Evolutionary conservation across 2,113 vertebrate species (phyloP), one percentile per base, ranked within the genome.

Genomic region (Peromyscus californicus): DNA sequence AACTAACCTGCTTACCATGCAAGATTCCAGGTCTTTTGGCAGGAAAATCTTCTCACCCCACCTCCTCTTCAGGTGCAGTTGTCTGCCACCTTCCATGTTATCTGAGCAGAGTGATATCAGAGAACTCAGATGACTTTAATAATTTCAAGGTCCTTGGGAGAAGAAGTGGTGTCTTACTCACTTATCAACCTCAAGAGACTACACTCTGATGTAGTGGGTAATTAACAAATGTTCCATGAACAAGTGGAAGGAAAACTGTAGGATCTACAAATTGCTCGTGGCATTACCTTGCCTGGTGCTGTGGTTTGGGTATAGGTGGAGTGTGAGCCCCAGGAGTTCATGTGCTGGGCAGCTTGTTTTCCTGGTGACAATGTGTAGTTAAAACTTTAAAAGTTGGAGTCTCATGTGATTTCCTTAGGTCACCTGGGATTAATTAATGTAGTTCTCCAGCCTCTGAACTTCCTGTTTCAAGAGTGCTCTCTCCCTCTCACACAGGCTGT

Each of bases 191-290:
- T 85, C 31, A 86, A 93, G 33, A 84, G 61, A 54, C 22, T 31
- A 33, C 1, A 36, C 9, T 45, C 59, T 63, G 42, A 75, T 4
- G 48, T 19, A 59, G 7, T 12, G 22, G 51, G 48, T 11, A 12
- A 69, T 48, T 78, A 83, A 75, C 31, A 80, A 69, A 91, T 87
- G 39, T 5, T 90, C 19, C 61, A 57, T 57, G 19, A 93, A 15
- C 26, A 69, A 83, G 63, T 90, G 29, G 91, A 96, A 93, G 45
- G 13, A 87, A 90, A 90, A 82, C 63, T 86, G 31, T 67, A 6
- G 82, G 31, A 57, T 82, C 54, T 91, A 51, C 69, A 31, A 31
- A 61, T 70, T 89, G 6, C 9, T 85, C 10, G 1, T 86, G 45
- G 12, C 42, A 10, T 85, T 70, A 19, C 33, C 42, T 24, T 79